A percentile compares a stretch with the other conserved stretches of the same genome.
These are phyloP conservation scores for Empidonax traillii DNA, from an alignment of 2,113 vertebrate genomes.

Conservation along the genomic window DNA sequence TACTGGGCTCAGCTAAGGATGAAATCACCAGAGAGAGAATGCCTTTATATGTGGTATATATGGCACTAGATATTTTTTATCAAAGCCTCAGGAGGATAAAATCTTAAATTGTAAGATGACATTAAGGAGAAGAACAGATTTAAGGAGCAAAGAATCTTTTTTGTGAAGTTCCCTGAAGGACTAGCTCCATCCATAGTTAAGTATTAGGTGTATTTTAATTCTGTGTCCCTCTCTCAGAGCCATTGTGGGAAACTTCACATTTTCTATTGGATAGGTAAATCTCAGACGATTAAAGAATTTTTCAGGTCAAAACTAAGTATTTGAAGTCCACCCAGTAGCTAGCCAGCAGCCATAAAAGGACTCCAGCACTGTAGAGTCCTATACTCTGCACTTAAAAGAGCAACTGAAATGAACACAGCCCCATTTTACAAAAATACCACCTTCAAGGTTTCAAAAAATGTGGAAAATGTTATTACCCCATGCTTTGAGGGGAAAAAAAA, in stretches of 20 bases:
- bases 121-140: not conserved
- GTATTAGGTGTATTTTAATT: not conserved
- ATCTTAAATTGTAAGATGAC: not conserved
- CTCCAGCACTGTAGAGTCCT: not conserved
- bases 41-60: not conserved
- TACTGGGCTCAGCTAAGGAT: fast-evolving
- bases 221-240: not conserved
- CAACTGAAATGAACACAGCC: not conserved
- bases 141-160: not conserved
- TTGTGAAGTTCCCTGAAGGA: not conserved
- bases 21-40: not conserved
- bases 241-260: not conserved
- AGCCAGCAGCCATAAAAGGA: not conserved
- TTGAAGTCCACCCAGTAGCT: constrained; percentile 8
- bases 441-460: not conserved
- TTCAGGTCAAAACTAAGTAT: constrained; percentile 19
- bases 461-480: not conserved
- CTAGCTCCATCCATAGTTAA: not conserved
- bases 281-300: not conserved
- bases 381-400: not conserved
- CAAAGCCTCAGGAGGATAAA: not conserved
- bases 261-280: not conserved
- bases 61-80: not conserved
- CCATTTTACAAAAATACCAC: constrained; percentile 28
- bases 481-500: not conserved